phyloP scores from a whole-genome alignment of 2,888 invertebrate genomes.

The Lysandra bellargus region DNA sequence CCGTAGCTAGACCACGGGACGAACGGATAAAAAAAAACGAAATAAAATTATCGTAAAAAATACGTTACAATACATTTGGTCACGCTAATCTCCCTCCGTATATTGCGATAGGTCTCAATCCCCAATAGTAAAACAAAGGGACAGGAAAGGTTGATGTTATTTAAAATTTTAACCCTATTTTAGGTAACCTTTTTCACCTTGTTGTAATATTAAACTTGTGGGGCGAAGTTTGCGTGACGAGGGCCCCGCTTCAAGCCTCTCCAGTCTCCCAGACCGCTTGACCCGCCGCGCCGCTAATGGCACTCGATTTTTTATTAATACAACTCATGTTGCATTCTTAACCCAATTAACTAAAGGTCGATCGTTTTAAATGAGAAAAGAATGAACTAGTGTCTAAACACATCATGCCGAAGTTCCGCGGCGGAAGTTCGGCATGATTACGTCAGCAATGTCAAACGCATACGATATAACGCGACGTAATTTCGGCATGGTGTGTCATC shows the following conservation, averaged over 20 bases:
- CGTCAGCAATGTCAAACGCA: no score
- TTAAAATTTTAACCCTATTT: not conserved
- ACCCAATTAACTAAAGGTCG: conserved; percentile 4
- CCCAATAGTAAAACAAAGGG: not conserved
- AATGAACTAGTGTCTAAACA: not conserved
- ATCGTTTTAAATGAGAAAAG: not conserved
- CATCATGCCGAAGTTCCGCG: no score
- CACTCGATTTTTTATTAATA: conserved; percentile 8
- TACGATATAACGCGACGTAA: no score
- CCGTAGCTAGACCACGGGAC: not conserved
- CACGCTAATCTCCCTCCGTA: not conserved
- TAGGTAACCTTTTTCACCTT: not conserved
- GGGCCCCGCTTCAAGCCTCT: not conserved
- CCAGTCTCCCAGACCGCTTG: conserved; percentile 8
- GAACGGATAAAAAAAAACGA: not conserved
- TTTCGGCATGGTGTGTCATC: no score
- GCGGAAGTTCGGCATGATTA: no score
- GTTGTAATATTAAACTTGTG: not conserved
- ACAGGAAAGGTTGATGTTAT: not conserved
- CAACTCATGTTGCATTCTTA: not conserved
- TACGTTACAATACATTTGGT: not conserved
- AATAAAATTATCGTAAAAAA: not conserved
- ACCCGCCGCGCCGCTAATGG: not conserved
- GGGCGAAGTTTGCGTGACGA: conserved; percentile 10
- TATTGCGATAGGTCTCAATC: not conserved